Conservation (phyloP, 2,113 vertebrate species). For the Gallinago undulata region DNA sequence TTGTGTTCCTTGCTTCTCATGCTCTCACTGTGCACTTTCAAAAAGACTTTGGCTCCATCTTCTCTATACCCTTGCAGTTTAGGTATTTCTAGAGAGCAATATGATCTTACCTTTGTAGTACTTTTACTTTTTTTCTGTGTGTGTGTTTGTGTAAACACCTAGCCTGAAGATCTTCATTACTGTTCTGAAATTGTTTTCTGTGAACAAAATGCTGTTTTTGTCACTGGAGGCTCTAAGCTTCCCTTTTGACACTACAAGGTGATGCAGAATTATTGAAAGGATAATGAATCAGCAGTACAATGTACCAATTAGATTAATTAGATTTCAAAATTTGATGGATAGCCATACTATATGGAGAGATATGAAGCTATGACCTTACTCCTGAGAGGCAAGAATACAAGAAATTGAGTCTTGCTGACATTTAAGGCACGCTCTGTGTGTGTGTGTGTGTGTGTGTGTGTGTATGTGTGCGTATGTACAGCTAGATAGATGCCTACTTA, state of each 20-base stretch:
- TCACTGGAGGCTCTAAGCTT: neutral
- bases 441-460: too few species aligned
- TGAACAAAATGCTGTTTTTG: neutral
- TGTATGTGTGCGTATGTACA: neutral
- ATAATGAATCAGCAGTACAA: neutral
- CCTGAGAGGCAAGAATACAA: neutral
- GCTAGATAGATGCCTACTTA: neutral
- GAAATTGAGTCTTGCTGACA: neutral
- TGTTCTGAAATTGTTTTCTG: neutral
- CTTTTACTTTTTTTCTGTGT: neutral
- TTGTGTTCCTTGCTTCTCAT: neutral
- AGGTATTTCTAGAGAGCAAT: neutral
- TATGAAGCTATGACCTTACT: neutral
- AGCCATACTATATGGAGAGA: neutral
- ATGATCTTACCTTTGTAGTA: neutral
- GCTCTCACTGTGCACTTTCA: neutral
- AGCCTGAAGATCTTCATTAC: neutral
- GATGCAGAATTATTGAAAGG: neutral
- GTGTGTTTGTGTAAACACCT: neutral
- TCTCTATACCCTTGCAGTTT: neutral
- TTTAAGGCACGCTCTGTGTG: neutral
- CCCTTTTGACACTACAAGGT: neutral
- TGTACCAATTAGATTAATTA: slow-evolving; percentile 36
- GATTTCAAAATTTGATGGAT: neutral
- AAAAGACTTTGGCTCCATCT: neutral